Evolutionary conservation across 2,113 vertebrate genomes (phyloP), one percentile per base, ranked within the genome.

Genomic region (Plecotus auritus): DNA sequence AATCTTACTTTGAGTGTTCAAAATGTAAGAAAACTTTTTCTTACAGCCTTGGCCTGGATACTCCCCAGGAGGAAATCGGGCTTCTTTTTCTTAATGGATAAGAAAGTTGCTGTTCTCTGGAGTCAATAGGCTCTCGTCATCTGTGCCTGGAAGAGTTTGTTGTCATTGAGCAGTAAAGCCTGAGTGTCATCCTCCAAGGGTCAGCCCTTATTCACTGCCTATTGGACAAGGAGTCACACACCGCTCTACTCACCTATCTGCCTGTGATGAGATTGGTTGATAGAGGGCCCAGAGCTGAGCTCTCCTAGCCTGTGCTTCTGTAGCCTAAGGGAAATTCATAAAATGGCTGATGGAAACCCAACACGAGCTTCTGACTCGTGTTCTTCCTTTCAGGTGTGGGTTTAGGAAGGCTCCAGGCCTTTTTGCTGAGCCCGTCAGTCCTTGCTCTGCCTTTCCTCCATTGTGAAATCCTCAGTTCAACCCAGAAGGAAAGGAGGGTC

Each of bases 191-290:
- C 61, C 61, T 85, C 23, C 72, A 3, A 20, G 40, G 85, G 81
- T 82, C 49, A 42, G 6, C 78, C 56, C 87, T 67, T 82, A 45
- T 54, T 80, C 64, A 77, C 91, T 95, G 91, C 96, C 96, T 96
- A 94, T 35, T 78, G 90, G 59, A 89, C 66, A 47, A 59, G 74
- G 76, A n/a, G 80, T 82, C 84, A 80, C 17, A 7, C n/a, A 72
- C 92, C 78, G 83, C 85, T 91, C 85, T 90, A 89, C 86, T 91
- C 45, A 51, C 54, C 80, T 54, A 30, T 47, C 81, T 78, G 35
- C 51, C 45, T 35, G 20, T 69, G 86, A 49, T 69, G 56, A 72
- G 61, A 37, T 9, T 40, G 32, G 47, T 85, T 81, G 35, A n/a
- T 20, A 59, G 88, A 59, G 72, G 64, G 70, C 61, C 78, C 83